A percentile compares a stretch with the other conserved stretches of the same genome.
Conservation (phyloP, 2,797 vertebrate genomes). For the Mus minutoides region DNA sequence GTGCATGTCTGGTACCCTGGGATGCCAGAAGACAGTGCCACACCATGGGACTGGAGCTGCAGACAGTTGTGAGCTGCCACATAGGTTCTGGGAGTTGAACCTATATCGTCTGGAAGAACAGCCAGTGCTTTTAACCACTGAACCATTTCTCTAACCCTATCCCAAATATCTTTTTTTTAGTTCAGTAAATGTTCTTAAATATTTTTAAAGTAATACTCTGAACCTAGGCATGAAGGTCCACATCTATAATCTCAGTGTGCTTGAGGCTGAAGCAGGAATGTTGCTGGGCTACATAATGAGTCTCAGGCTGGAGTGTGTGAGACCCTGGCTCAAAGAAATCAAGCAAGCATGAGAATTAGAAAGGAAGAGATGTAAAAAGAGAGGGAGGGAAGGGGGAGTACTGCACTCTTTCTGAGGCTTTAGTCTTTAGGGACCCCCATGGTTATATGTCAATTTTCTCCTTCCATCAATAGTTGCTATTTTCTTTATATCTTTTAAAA, state of each 20-base stretch:
- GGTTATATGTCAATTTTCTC: constrained; percentile 12
- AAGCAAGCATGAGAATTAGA: neutral
- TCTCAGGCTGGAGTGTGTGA: neutral
- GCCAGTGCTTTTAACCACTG: neutral
- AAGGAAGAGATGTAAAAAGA: neutral
- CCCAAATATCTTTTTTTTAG: neutral
- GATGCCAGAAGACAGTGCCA: neutral
- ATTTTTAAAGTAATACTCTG: neutral
- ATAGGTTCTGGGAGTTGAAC: neutral
- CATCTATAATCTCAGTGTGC: neutral
- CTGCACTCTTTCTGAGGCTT: neutral
- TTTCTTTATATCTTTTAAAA: neutral
- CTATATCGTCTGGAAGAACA: neutral
- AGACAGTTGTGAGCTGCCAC: neutral
- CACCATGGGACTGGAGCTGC: neutral
- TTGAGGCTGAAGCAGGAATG: neutral
- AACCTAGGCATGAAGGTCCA: neutral
- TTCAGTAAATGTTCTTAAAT: neutral
- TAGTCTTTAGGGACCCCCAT: neutral
- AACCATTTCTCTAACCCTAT: neutral
- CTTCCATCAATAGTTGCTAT: neutral
- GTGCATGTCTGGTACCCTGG: neutral
- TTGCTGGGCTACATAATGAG: neutral
- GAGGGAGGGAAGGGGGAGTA: neutral
- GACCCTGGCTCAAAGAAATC: neutral